Conservation (phyloP, 2,888 invertebrate species). For the Apamea sordens region DNA sequence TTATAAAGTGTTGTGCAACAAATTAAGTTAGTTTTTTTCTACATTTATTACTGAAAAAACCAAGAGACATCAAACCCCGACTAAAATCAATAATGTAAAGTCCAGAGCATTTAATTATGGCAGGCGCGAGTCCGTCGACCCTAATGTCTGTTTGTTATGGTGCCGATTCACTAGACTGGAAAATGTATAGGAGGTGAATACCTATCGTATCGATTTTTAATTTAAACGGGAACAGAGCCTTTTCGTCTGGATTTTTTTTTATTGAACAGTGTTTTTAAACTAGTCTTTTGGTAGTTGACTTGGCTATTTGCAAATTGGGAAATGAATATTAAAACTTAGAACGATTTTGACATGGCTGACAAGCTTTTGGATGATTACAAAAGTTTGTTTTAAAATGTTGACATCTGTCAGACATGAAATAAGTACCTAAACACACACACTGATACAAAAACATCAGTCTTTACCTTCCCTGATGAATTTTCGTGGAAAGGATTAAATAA, state of each 20-base stretch:
- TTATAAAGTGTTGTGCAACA: not conserved
- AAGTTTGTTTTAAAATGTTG: slow-evolving; percentile 13
- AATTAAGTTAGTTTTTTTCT: not conserved
- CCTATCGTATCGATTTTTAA: slow-evolving; percentile 84
- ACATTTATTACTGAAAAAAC: not conserved
- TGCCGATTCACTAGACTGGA: slow-evolving; percentile 81
- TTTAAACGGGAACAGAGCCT: slow-evolving; percentile 67
- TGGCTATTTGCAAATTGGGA: slow-evolving; percentile 10
- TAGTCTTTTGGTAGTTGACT: not conserved
- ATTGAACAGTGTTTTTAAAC: not conserved
- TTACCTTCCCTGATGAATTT: not conserved
- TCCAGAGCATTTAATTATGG: slow-evolving; percentile 45
- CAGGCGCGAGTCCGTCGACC: slow-evolving; percentile 73
- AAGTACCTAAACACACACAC: not conserved
- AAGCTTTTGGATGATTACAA: slow-evolving; percentile 4
- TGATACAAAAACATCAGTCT: not conserved
- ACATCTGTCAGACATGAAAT: not conserved
- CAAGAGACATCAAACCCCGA: not conserved
- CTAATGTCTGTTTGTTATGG: slow-evolving; percentile 75
- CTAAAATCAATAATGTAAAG: slow-evolving; percentile 8
- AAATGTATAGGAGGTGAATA: slow-evolving; percentile 77
- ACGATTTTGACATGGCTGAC: not conserved
- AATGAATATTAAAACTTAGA: slow-evolving; percentile 31
- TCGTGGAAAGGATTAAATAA: not conserved
- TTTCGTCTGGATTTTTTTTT: not conserved